Evolutionary conservation across 2,113 vertebrate species (phyloP).

Genomic region (Oreotrochilus melanogaster): DNA sequence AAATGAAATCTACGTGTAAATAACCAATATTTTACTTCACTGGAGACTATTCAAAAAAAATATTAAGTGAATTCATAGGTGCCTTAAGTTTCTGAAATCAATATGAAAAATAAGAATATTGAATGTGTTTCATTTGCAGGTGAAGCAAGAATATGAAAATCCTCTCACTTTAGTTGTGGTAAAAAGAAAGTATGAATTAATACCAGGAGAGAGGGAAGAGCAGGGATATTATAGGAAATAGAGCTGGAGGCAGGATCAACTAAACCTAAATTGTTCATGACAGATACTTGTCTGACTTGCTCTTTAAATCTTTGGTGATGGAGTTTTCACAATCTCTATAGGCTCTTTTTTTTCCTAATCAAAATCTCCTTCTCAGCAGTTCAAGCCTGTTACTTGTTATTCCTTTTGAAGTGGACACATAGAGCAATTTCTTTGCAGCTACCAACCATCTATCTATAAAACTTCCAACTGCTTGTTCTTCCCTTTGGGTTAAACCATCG

Average conservation of each 20-base stretch:
- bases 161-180: fast-evolving
- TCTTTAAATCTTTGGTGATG: constrained; percentile 13
- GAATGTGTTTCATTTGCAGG: fast-evolving
- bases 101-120: background rate
- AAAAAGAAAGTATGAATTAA: background rate
- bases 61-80: background rate
- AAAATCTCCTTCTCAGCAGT: constrained; percentile 51
- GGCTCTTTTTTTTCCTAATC: constrained; percentile 1
- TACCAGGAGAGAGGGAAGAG: background rate
- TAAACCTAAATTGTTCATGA: constrained; percentile 8
- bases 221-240: background rate
- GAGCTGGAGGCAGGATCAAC: constrained; percentile 37
- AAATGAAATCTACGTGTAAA: background rate
- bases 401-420: background rate
- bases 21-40: background rate
- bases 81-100: background rate
- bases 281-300: constrained; percentile 46
- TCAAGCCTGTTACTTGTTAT: constrained; percentile 26
- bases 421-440: background rate
- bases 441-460: background rate
- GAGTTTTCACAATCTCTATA: background rate
- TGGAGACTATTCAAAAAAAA: background rate
- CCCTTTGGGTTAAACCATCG: background rate
- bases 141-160: background rate
- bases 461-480: background rate